phyloP scores from a whole-genome alignment of 2,888 invertebrate genomes.

The Pollenia labialis region DNA sequence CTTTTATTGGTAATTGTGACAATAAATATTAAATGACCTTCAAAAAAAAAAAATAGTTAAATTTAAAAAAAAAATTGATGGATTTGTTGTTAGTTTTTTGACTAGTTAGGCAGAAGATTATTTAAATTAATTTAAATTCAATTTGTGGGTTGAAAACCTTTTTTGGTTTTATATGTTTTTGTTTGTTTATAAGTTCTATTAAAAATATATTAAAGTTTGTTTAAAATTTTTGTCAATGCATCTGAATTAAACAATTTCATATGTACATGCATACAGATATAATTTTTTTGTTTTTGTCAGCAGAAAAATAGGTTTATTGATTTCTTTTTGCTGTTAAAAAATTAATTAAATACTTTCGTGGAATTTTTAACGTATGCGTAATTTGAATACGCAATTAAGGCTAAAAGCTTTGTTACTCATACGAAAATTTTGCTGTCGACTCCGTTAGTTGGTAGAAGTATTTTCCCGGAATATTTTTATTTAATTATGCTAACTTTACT shows the following conservation, averaged over 20 bases:
- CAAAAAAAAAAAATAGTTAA: not conserved
- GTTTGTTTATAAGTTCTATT: not conserved
- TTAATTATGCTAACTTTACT: no score
- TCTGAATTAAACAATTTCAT: not conserved
- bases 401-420: no score
- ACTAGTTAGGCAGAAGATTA: not conserved
- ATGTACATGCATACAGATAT: not conserved
- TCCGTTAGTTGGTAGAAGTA: no score
- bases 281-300: no score
- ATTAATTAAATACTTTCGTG: no score
- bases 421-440: no score
- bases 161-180: not conserved
- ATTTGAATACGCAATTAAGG: no score
- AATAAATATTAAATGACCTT: constrained; percentile 37
- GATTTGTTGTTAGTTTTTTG: constrained; percentile 26
- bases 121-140: constrained; percentile 18
- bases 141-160: not conserved
- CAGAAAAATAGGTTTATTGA: no score
- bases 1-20: not conserved
- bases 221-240: not conserved
- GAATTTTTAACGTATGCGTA: no score
- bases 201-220: not conserved
- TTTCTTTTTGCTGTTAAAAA: no score
- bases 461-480: no score
- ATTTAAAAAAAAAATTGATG: not conserved